Evolutionary conservation across 2,797 vertebrate species (phyloP).

Genomic region (Halcyon smyrnensis): DNA sequence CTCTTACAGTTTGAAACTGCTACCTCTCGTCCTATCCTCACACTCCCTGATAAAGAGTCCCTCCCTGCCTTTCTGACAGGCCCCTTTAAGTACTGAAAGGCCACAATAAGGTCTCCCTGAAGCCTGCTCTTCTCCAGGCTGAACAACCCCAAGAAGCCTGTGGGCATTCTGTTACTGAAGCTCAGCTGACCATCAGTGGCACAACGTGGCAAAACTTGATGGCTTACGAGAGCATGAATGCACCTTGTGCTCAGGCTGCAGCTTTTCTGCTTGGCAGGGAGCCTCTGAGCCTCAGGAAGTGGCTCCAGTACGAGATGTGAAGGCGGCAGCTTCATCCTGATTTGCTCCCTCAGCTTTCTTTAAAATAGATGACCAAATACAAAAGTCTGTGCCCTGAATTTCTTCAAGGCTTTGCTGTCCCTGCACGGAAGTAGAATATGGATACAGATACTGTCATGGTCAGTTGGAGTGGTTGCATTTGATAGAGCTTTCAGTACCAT

Average conservation of each 20-base stretch:
- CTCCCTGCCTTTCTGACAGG: neutral
- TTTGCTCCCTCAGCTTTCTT: neutral
- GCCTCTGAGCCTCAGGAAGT: fast-evolving
- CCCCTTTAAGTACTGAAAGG: neutral
- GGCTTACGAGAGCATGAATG: fast-evolving
- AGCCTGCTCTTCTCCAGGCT: neutral
- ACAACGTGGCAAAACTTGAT: fast-evolving
- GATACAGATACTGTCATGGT: neutral
- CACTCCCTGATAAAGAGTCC: neutral
- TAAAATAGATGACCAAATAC: neutral
- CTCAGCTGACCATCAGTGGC: neutral
- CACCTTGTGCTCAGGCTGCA: neutral
- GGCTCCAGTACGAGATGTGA: neutral
- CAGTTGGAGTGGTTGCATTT: fast-evolving
- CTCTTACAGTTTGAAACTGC: neutral
- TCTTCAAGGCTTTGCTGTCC: neutral
- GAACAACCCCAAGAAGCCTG: neutral
- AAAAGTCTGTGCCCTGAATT: neutral
- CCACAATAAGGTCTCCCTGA: neutral
- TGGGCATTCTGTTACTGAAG: neutral
- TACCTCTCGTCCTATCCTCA: neutral
- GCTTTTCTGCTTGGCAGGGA: neutral
- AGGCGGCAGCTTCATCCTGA: neutral
- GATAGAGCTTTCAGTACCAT: neutral
- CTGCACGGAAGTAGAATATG: neutral